Conservation (phyloP, 2,113 vertebrate species). For the Strix aluco region DNA sequence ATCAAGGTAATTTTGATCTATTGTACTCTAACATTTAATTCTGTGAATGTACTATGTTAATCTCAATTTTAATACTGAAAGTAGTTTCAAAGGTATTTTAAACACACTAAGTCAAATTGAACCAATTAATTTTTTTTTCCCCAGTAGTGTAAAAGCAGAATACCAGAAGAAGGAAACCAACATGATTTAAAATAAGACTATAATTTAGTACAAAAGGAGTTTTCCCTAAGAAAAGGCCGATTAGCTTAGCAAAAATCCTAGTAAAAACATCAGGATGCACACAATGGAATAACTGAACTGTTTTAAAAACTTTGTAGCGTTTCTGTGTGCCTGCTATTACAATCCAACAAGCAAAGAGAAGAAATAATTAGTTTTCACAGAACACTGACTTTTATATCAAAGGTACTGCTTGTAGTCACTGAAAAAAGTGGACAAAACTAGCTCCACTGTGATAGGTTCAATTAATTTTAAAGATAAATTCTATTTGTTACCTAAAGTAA, state of each 20-base stretch:
- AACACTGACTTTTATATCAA: constrained; percentile 68
- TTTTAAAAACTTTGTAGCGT: constrained; percentile 27
- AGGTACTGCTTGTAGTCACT: constrained; percentile 50
- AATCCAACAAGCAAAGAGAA: constrained; percentile 63
- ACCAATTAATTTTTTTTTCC: neutral
- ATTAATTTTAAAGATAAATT: constrained; percentile 68
- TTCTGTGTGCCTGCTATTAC: constrained; percentile 24
- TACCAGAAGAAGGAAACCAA: neutral
- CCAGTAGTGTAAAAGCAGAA: neutral
- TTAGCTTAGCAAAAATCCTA: neutral
- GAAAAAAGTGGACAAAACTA: constrained; percentile 56
- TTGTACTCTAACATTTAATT: neutral
- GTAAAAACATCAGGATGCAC: neutral
- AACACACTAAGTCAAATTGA: neutral
- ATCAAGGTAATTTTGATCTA: neutral
- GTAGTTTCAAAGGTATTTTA: neutral
- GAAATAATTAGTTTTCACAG: constrained; percentile 75
- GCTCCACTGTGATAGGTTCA: constrained; percentile 24
- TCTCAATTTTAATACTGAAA: neutral
- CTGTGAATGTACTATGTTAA: neutral
- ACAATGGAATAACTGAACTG: neutral
- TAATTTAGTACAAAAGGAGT: neutral
- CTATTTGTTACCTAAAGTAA: constrained; percentile 57
- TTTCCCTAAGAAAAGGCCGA: neutral
- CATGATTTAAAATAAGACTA: neutral